Percentiles rank a stretch among this genome's conserved stretches.
Conservation (phyloP, 1,140 invertebrate species). For the Scaptomyza graminum region DNA sequence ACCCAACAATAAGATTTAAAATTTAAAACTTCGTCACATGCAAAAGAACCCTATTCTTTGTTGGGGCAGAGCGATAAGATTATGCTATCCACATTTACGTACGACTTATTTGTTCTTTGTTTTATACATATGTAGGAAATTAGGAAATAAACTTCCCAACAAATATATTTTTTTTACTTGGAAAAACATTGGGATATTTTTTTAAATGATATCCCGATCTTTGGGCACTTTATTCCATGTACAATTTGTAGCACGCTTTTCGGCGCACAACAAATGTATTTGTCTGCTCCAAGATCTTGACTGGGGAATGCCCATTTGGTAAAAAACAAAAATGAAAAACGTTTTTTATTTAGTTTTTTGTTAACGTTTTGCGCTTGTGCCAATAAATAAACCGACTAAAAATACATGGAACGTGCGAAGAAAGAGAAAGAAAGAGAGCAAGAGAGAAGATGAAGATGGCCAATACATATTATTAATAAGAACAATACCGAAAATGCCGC, state of each 20-base stretch:
- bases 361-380: conserved; percentile 59
- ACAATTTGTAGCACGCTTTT: conserved; percentile 38
- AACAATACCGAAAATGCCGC: conserved; percentile 17
- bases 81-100: conserved; percentile 1
- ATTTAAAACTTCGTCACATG: conserved; percentile 27
- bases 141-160: too few relatives aligned
- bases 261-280: conserved; percentile 25
- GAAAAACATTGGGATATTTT: too few relatives aligned
- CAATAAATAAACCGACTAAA: conserved; percentile 76
- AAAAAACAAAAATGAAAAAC: conserved; percentile 38
- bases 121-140: neutral
- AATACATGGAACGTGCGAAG: conserved; percentile 67
- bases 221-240: too few relatives aligned
- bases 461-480: neutral
- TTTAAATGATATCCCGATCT: too few relatives aligned
- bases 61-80: conserved; percentile 26
- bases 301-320: conserved; percentile 9
- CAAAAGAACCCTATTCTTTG: conserved; percentile 6
- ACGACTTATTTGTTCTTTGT: conserved; percentile 10
- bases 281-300: conserved; percentile 3
- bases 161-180: too few relatives aligned
- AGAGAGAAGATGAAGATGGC: conserved; percentile 15
- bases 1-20: conserved; percentile 26
- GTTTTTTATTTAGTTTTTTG: conserved; percentile 1
- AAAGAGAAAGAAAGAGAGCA: neutral